Base-by-base conservation (phyloP, 1,140 invertebrate species). In the Drosophila serrata region DNA sequence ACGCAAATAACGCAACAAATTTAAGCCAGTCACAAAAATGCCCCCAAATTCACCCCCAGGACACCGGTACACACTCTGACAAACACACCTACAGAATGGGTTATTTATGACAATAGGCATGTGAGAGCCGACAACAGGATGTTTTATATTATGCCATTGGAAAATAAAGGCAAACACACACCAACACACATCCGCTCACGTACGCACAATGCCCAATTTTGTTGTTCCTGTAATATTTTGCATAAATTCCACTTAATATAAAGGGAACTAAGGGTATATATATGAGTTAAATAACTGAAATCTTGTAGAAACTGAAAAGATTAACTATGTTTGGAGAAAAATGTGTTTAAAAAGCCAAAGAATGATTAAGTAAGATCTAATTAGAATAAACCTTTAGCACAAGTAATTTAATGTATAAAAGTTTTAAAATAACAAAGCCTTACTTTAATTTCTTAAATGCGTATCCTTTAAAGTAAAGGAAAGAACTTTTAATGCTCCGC, bases 1-100 rank as follows among this genome's bases (percentile, higher is more conserved):
- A 85, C 77, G 84, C 84, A 88, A 88, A 88, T 88, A 88, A 81
- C 81, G 80, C 82, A 87, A 82, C 82, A 88, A 87, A 87, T 87
- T 87, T 80, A 82, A 88, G 84, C 82, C 75, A 87, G 61, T 85
- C 73, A 75, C 82, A 81, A 75, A 80, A 73, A 56, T 73, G 37
- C 63, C 46, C 53, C 62, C 46, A 27, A 37, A n/a, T n/a, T n/a
- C 43, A 56, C 29, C 29, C 17, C 31, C 64, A 51, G 49, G 49
- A 40, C 65, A 40, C 22, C 22, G 17, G 55, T 51, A 49, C 53
- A 75, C 51, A 75, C 57, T 67, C 57, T 48, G 53, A 59, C 49
- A 82, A 68, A 75, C 61, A 68, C 80, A 82, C 72, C 67, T 82
- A 68, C 61, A 65, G 40, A 49, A 69, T 37, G 67, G 72, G 60